Percentiles rank a stretch among this genome's conserved stretches.
These are phyloP conservation scores for Lymantria monacha DNA, from an alignment of 2,888 invertebrate genomes.

Conservation along the genomic window DNA sequence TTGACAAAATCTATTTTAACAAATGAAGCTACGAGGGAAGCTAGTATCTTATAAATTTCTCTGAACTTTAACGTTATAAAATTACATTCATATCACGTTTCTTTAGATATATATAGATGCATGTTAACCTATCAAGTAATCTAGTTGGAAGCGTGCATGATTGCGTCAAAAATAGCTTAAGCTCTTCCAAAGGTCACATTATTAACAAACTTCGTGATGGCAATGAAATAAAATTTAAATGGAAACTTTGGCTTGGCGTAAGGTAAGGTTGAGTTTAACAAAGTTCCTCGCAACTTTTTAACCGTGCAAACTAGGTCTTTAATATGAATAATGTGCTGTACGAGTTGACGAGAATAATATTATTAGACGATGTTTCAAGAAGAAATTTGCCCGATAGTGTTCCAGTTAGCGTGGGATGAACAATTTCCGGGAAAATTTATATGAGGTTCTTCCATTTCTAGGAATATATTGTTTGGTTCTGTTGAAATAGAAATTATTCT, in stretches of 20 bases:
- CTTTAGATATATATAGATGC: no score
- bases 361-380: slow-evolving; percentile 29
- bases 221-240: slow-evolving; percentile 37
- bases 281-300: slow-evolving; percentile 31
- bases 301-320: slow-evolving; percentile 32
- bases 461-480: neutral
- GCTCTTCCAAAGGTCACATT: slow-evolving; percentile 29
- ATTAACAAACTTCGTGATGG: slow-evolving; percentile 34
- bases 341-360: slow-evolving; percentile 36
- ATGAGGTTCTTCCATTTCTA: slow-evolving; percentile 10
- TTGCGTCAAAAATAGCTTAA: slow-evolving; percentile 22
- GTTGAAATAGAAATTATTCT: neutral
- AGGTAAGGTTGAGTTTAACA: slow-evolving; percentile 27
- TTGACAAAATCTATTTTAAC: no score
- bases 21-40: no score
- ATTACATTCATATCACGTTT: no score
- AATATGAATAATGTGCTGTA: slow-evolving; percentile 49
- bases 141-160: no score
- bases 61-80: no score
- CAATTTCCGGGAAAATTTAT: slow-evolving; percentile 19
- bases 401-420: slow-evolving; percentile 15
- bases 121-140: no score
- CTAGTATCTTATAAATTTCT: no score
- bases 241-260: slow-evolving; percentile 19
- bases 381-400: slow-evolving; percentile 24